A percentile compares a stretch with the other conserved stretches of the same genome.
Evolutionary conservation across 2,113 vertebrate species (phyloP).

Genomic region (Phrynosoma platyrhinos): DNA sequence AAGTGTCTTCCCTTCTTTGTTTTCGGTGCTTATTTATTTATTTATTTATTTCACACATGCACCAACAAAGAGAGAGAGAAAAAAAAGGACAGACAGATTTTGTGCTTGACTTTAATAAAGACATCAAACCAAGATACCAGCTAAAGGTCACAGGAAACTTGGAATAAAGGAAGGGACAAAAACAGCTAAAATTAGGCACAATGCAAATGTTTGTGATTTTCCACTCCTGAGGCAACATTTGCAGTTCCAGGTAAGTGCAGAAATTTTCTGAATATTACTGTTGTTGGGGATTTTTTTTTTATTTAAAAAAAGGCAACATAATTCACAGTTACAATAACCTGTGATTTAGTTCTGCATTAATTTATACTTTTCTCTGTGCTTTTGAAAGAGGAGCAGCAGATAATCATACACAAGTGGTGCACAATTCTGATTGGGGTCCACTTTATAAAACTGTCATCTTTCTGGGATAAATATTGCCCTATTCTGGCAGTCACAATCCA

Average conservation of each 20-base stretch:
- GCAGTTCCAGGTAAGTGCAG: neutral
- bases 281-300: neutral
- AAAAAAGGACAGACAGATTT: neutral
- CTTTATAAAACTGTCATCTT: neutral
- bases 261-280: neutral
- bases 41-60: constrained; percentile 43
- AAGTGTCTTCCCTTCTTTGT: constrained; percentile 61
- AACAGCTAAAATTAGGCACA: neutral
- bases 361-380: neutral
- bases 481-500: too few relatives aligned
- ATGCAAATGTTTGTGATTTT: neutral
- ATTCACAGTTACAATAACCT: neutral
- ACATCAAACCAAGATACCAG: constrained; percentile 47
- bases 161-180: constrained; percentile 11
- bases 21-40: constrained; percentile 67
- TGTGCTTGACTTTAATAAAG: constrained; percentile 60
- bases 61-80: neutral
- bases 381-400: neutral
- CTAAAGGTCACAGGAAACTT: constrained; percentile 40
- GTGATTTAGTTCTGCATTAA: neutral
- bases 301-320: too few relatives aligned
- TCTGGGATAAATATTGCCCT: too few relatives aligned
- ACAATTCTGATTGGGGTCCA: neutral
- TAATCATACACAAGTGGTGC: neutral
- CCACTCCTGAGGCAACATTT: neutral